Conservation (phyloP, 2,888 invertebrate genomes). For the Drosophila birchii region DNA sequence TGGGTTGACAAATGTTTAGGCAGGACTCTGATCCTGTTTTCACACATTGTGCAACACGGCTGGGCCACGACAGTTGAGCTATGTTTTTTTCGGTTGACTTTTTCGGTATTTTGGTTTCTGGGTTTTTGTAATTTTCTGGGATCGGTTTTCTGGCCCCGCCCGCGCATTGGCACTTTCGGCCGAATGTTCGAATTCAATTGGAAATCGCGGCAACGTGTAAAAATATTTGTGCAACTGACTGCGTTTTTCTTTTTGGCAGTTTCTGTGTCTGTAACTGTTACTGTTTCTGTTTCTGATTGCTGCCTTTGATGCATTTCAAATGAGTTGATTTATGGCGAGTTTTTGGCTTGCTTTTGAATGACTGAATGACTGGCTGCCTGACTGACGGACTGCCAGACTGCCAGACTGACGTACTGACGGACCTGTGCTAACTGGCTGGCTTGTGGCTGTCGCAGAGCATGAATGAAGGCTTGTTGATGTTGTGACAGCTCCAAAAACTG, state of each 20-base stretch:
- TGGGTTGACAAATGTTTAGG: constrained; percentile 73
- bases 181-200: constrained; percentile 60
- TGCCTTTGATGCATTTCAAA: constrained; percentile 81
- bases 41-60: constrained; percentile 76
- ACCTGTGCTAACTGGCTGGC: constrained; percentile 50
- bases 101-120: constrained; percentile 8
- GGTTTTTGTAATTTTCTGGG: constrained; percentile 8
- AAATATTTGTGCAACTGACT: constrained; percentile 78
- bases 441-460: constrained; percentile 67
- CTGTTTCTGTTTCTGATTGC: constrained; percentile 76
- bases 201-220: constrained; percentile 72
- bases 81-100: constrained; percentile 8
- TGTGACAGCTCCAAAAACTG: constrained; percentile 76
- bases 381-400: constrained; percentile 37
- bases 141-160: constrained; percentile 62
- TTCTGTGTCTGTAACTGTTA: constrained; percentile 54
- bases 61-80: constrained; percentile 32
- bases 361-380: constrained; percentile 54
- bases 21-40: constrained; percentile 77
- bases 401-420: constrained; percentile 26
- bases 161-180: constrained; percentile 67
- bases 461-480: constrained; percentile 79
- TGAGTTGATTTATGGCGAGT: constrained; percentile 79
- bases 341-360: constrained; percentile 72
- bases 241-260: constrained; percentile 53